Evolutionary conservation across 1,140 invertebrate genomes (phyloP).

Genomic region (Cotesia glomerata): DNA sequence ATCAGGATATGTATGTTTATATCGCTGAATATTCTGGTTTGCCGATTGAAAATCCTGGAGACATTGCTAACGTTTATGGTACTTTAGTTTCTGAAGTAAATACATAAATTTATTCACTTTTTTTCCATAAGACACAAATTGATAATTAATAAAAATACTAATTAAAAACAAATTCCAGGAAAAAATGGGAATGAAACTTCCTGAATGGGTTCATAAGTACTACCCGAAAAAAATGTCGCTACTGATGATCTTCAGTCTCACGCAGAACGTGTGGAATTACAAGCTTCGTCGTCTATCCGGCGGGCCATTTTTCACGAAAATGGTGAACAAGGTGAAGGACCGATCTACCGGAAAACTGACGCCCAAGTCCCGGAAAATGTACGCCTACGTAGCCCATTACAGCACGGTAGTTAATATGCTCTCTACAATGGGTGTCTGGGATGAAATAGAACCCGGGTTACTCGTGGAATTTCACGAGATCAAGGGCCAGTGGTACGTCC

Average conservation of each 20-base stretch:
- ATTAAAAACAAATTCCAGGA: constrained; percentile 39
- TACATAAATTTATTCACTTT: too few species aligned
- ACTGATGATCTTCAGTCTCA: constrained; percentile 66
- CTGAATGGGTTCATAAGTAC: constrained; percentile 69
- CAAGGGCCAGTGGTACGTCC: constrained; percentile 61
- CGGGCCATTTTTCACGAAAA: constrained; percentile 69
- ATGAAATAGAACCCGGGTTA: constrained; percentile 74
- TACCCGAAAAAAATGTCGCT: constrained; percentile 68
- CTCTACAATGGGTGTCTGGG: constrained; percentile 74
- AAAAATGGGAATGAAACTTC: constrained; percentile 67
- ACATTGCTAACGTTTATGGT: too few species aligned
- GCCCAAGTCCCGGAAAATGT: constrained; percentile 67
- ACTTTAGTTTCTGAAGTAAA: too few species aligned
- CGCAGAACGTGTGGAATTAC: constrained; percentile 69
- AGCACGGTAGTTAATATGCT: constrained; percentile 76
- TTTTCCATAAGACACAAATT: too few species aligned
- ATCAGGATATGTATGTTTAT: too few species aligned
- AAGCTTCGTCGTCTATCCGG: constrained; percentile 70
- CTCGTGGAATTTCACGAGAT: constrained; percentile 77
- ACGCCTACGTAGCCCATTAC: constrained; percentile 77
- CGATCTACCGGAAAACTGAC: constrained; percentile 61
- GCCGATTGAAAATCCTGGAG: too few species aligned
- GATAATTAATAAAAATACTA: not conserved
- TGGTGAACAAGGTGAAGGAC: constrained; percentile 67
- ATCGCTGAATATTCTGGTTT: too few species aligned